A percentile compares a stretch with the other conserved stretches of the same genome.
Evolutionary conservation across 2,113 vertebrate species (phyloP).

Genomic region (Equus quagga): DNA sequence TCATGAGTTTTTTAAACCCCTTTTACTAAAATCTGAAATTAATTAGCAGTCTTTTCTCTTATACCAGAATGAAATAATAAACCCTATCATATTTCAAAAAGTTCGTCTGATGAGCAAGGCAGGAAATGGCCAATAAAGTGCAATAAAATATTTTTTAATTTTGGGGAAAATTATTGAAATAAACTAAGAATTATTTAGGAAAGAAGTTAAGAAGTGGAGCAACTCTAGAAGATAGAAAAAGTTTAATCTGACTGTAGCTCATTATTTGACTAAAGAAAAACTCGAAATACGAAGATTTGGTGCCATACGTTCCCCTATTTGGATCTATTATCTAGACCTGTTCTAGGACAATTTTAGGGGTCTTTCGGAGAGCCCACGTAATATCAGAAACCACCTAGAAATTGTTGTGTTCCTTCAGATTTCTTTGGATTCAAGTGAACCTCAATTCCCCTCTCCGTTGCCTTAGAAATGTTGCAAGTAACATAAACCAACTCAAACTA

Average conservation of each 20-base stretch:
- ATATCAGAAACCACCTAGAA: neutral
- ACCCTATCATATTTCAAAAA: constrained; percentile 28
- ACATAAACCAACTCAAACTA: neutral
- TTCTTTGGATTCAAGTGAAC: neutral
- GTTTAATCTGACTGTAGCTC: neutral
- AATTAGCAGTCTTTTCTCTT: constrained; percentile 51
- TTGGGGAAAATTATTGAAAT: neutral
- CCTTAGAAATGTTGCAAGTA: neutral
- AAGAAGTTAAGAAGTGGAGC: neutral
- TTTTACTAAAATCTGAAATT: constrained; percentile 41
- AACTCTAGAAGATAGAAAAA: neutral
- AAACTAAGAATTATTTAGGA: constrained; percentile 19
- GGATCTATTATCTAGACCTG: neutral
- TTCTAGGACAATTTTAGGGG: neutral
- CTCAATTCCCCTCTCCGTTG: neutral
- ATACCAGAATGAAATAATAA: neutral
- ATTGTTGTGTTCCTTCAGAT: neutral
- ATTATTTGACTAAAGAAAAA: constrained; percentile 2
- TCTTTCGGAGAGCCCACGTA: neutral
- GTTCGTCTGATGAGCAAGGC: neutral
- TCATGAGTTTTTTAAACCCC: constrained; percentile 40
- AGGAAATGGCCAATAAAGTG: neutral
- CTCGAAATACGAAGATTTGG: neutral
- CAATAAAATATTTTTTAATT: neutral
- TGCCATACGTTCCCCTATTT: neutral